These are phyloP conservation scores for Mallotus villosus DNA, from an alignment of 2,797 vertebrate species.

Conservation along the genomic window DNA sequence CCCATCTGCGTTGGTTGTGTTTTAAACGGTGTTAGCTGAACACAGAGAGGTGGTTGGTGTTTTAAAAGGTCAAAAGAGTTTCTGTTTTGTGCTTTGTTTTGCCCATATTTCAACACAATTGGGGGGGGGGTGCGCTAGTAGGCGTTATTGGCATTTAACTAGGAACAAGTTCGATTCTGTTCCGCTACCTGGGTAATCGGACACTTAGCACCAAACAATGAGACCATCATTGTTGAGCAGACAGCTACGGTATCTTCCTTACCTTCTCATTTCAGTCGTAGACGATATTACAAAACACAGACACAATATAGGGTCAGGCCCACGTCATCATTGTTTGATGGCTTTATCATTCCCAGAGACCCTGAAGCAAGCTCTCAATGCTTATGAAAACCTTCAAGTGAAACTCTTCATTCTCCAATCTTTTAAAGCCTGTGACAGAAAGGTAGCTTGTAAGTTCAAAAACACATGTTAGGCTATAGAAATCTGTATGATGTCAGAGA, in stretches of 20 bases:
- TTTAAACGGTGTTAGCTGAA: neutral
- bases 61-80: neutral
- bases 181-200: slow-evolving; percentile 51
- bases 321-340: no score
- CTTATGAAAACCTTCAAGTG: no score
- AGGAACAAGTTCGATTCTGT: slow-evolving; percentile 41
- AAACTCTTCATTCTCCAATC: no score
- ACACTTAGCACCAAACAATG: slow-evolving; percentile 58
- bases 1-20: neutral
- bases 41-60: neutral
- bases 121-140: neutral
- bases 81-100: neutral
- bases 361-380: no score
- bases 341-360: no score
- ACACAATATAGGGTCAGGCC: neutral
- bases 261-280: neutral
- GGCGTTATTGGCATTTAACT: neutral
- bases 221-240: slow-evolving; percentile 38
- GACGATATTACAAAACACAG: no score
- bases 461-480: no score
- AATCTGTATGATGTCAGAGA: no score
- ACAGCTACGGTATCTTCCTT: slow-evolving; percentile 48
- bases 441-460: no score
- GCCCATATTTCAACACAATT: no score
- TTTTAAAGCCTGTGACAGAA: no score